Evolutionary conservation across 2,797 vertebrate species (phyloP).

Genomic region (Fundulus diaphanus): DNA sequence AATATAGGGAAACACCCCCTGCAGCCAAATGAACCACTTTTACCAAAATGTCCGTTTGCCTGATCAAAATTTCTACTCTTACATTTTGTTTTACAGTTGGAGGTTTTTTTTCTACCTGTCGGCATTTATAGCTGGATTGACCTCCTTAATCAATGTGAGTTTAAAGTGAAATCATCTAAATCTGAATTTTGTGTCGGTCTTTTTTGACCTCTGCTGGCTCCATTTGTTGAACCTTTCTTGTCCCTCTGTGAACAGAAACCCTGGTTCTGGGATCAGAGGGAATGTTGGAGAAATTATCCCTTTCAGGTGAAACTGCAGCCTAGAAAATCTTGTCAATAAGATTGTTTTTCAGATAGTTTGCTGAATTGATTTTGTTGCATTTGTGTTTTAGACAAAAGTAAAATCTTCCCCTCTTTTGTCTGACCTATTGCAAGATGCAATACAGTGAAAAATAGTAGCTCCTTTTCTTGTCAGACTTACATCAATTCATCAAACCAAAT

Average conservation of each 20-base stretch:
- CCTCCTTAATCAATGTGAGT: slow-evolving; percentile 88
- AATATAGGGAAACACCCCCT: too few relatives aligned
- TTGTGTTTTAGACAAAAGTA: background rate
- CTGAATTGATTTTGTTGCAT: background rate
- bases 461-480: background rate
- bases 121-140: slow-evolving; percentile 83
- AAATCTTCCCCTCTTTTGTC: background rate
- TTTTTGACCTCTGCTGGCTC: background rate
- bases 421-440: background rate
- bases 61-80: slow-evolving; percentile 3
- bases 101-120: slow-evolving; percentile 88
- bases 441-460: too few relatives aligned
- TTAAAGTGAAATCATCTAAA: background rate
- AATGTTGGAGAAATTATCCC: slow-evolving; percentile 91
- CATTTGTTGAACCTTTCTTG: background rate
- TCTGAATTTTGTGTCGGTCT: background rate
- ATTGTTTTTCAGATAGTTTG: background rate
- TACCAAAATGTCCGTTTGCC: background rate
- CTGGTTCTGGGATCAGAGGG: slow-evolving; percentile 89
- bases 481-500: background rate
- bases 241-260: slow-evolving; percentile 79
- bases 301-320: slow-evolving; percentile 83
- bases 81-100: slow-evolving; percentile 83
- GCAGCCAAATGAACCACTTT: too few relatives aligned
- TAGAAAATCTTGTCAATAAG: background rate